These are phyloP conservation scores for Spea hammondii DNA, from an alignment of 2,797 vertebrate genomes.

Conservation along the genomic window DNA sequence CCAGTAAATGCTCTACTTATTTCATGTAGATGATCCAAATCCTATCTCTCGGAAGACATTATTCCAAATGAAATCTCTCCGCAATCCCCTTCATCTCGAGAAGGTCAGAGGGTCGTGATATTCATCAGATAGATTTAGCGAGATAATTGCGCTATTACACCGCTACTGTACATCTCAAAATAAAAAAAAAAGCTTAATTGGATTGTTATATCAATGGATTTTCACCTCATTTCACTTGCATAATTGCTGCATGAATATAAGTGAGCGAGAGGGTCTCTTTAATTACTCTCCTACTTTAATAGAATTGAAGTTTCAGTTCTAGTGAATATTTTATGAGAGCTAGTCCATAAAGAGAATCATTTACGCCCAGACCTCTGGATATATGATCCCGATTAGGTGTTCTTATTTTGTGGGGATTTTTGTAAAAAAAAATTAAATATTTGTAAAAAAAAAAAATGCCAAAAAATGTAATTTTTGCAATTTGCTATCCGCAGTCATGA, in stretches of 20 bases:
- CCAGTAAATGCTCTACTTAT: conserved; percentile 25
- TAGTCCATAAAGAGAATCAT: conserved; percentile 19
- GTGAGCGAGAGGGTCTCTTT: conserved; percentile 29
- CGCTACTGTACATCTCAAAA: conserved; percentile 34
- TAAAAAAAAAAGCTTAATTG: conserved; percentile 41
- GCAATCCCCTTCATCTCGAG: conserved; percentile 25
- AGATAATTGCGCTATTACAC: conserved; percentile 48
- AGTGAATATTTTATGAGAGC: conserved; percentile 45
- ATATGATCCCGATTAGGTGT: too few species aligned
- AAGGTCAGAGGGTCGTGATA: conserved; percentile 45
- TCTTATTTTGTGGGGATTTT: too few species aligned
- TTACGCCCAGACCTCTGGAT: neutral
- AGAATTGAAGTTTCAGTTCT: conserved; percentile 32
- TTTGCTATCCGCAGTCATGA: too few species aligned
- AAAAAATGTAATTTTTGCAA: too few species aligned
- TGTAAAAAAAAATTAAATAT: too few species aligned
- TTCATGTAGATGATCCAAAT: conserved; percentile 25
- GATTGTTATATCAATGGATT: conserved; percentile 45
- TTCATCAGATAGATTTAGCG: conserved; percentile 44
- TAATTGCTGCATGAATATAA: conserved; percentile 35
- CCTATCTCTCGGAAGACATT: conserved; percentile 35
- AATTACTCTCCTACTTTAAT: conserved; percentile 43
- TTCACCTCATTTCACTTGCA: conserved; percentile 34
- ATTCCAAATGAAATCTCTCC: conserved; percentile 42
- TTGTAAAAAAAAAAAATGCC: too few species aligned